Evolutionary conservation across 2,113 vertebrate species (phyloP).

Genomic region (Centrocercus urophasianus): DNA sequence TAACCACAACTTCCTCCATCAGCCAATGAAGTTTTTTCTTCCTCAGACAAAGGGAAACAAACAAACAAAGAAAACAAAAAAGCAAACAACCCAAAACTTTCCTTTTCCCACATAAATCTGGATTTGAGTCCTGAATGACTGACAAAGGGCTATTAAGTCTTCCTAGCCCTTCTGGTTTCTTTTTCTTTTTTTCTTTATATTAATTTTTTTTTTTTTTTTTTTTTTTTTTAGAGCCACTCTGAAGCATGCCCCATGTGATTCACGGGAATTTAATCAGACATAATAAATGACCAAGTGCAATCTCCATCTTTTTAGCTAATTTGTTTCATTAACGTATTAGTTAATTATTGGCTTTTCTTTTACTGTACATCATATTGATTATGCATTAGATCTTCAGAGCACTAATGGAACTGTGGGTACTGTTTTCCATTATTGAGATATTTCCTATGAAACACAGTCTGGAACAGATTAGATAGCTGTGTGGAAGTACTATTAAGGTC

Average conservation of each 20-base stretch:
- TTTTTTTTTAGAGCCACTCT: not conserved
- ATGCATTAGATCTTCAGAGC: not conserved
- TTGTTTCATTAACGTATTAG: not conserved
- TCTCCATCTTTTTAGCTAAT: not conserved
- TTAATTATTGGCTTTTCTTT: slow-evolving; percentile 5
- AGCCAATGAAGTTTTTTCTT: not conserved
- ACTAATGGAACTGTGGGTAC: not conserved
- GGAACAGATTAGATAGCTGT: not conserved
- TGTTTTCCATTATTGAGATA: not conserved
- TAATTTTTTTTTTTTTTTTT: not conserved
- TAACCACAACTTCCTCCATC: not conserved
- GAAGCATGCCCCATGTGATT: not conserved
- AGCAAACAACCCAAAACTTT: not conserved
- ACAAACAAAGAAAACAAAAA: no score
- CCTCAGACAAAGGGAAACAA: not conserved
- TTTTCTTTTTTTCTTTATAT: rapidly evolving
- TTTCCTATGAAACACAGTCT: not conserved
- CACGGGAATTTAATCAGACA: not conserved
- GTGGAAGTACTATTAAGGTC: not conserved
- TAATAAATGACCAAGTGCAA: not conserved
- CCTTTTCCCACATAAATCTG: not conserved
- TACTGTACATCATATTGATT: not conserved
- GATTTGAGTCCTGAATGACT: not conserved
- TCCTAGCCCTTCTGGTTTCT: not conserved
- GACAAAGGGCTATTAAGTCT: not conserved